phyloP scores from a whole-genome alignment of 2,888 invertebrate species.

The Desoria tigrina region DNA sequence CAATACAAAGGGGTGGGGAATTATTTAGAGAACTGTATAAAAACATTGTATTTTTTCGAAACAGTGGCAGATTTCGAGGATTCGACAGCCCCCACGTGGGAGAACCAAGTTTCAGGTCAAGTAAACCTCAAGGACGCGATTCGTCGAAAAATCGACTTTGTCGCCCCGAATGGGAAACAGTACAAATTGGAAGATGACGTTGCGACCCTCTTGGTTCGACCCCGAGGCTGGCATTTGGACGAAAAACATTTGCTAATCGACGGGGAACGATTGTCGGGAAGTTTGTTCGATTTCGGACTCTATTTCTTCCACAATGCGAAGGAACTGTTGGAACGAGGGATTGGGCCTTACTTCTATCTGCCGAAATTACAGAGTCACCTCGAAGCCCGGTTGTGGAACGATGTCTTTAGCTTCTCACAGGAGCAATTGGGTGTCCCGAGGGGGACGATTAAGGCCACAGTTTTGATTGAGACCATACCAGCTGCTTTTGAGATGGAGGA shows the following conservation, averaged over 20 bases:
- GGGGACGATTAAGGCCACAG: slow-evolving; percentile 43
- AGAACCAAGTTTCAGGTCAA: slow-evolving; percentile 42
- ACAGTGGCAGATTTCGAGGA: slow-evolving; percentile 50
- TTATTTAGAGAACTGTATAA: neutral
- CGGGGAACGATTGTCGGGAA: slow-evolving; percentile 36
- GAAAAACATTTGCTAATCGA: slow-evolving; percentile 39
- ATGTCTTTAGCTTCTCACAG: slow-evolving; percentile 41
- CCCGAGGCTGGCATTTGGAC: slow-evolving; percentile 47
- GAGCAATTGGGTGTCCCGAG: slow-evolving; percentile 34
- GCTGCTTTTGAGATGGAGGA: slow-evolving; percentile 50
- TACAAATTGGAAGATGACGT: slow-evolving; percentile 39
- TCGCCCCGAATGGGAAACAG: slow-evolving; percentile 38
- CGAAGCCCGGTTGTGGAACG: slow-evolving; percentile 46
- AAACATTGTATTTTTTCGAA: slow-evolving; percentile 22
- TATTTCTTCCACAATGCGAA: slow-evolving; percentile 42
- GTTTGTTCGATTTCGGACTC: slow-evolving; percentile 43
- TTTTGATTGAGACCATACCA: slow-evolving; percentile 42
- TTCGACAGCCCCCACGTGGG: slow-evolving; percentile 43
- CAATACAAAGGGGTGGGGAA: too few relatives aligned
- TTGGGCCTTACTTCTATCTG: slow-evolving; percentile 44
- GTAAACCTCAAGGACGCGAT: slow-evolving; percentile 41
- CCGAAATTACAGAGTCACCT: slow-evolving; percentile 46
- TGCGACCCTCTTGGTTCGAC: slow-evolving; percentile 41
- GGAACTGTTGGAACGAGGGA: slow-evolving; percentile 32
- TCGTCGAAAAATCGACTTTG: slow-evolving; percentile 38